phyloP scores from a whole-genome alignment of 2,113 vertebrate genomes.

The Aegotheles bennettii region DNA sequence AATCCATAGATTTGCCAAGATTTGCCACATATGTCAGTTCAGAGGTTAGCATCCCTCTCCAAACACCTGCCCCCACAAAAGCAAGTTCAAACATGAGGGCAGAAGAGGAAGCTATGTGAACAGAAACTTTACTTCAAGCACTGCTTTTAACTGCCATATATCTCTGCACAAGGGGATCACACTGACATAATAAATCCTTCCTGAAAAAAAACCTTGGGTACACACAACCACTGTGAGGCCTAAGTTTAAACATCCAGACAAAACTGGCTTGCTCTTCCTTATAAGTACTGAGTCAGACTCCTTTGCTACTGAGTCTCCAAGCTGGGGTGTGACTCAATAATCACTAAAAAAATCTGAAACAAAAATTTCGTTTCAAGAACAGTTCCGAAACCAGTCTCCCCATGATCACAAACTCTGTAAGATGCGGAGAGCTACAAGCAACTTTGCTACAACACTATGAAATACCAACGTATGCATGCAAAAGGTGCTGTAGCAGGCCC shows the following conservation, averaged over 20 bases:
- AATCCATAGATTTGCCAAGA: neutral
- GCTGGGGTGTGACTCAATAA: neutral
- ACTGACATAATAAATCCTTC: neutral
- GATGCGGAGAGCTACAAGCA: neutral
- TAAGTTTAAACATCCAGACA: neutral
- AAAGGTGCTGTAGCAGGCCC: neutral
- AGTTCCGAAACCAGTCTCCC: neutral
- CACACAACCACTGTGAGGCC: neutral
- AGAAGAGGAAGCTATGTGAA: neutral
- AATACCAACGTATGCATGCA: fast-evolving
- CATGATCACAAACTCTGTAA: neutral
- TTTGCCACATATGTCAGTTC: neutral
- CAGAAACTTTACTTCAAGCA: neutral
- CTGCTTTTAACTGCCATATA: neutral
- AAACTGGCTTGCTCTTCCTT: neutral
- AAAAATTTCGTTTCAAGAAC: neutral
- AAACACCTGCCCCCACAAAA: neutral
- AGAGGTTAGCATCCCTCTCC: neutral
- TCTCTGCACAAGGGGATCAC: neutral
- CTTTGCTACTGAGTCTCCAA: neutral
- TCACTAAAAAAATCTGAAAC: neutral
- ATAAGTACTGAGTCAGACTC: neutral
- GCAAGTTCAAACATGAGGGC: neutral
- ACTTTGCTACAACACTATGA: neutral
- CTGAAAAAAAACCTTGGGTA: neutral